Conservation (phyloP, 1,140 invertebrate genomes). For the Drosophila erecta region DNA sequence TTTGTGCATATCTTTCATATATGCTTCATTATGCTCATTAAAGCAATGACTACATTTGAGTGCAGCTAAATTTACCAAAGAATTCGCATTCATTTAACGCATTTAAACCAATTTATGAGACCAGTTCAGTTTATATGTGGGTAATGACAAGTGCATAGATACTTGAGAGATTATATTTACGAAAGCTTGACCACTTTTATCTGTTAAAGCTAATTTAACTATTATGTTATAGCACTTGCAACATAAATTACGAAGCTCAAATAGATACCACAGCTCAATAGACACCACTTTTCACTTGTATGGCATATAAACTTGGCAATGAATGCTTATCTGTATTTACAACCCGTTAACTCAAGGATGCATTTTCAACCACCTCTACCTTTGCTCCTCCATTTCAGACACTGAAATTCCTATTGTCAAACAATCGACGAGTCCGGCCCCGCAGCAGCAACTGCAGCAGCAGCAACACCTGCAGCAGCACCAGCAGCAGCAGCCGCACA, state of each 20-base stretch:
- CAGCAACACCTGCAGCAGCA: slow-evolving; percentile 68
- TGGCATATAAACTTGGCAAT: too few species aligned
- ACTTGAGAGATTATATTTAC: too few species aligned
- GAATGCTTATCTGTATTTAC: too few species aligned
- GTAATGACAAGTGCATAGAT: too few species aligned
- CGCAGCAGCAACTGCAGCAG: slow-evolving; percentile 69
- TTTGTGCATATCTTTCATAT: not conserved
- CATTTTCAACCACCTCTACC: slow-evolving; percentile 4
- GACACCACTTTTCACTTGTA: too few species aligned
- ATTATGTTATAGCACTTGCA: too few species aligned
- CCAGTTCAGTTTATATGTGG: too few species aligned
- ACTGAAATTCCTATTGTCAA: slow-evolving; percentile 85
- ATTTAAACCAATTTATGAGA: not conserved
- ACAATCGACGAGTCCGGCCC: slow-evolving; percentile 84
- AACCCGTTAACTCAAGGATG: too few species aligned
- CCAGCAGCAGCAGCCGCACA: slow-evolving; percentile 69
- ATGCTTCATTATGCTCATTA: not conserved
- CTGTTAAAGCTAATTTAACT: too few species aligned
- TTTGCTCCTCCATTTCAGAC: slow-evolving; percentile 56
- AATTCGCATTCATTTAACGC: not conserved
- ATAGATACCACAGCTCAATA: too few species aligned
- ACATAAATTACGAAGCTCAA: too few species aligned
- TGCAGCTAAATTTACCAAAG: not conserved
- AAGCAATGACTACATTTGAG: not conserved
- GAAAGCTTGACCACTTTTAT: too few species aligned